These are phyloP conservation scores for Hyperopisus bebe DNA, from an alignment of 2,113 vertebrate species.

Conservation along the genomic window DNA sequence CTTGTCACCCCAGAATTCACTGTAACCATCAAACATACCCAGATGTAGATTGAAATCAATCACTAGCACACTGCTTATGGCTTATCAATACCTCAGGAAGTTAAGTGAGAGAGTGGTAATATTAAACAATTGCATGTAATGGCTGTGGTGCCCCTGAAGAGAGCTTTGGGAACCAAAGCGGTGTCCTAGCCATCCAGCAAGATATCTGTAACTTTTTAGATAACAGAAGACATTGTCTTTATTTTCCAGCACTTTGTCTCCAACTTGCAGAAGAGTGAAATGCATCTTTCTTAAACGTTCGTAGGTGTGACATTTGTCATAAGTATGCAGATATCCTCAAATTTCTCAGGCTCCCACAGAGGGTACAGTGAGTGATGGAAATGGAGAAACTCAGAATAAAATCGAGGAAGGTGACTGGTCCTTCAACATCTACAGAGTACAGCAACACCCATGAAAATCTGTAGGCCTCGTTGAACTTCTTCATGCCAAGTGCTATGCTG, in stretches of 20 bases:
- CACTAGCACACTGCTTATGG: neutral
- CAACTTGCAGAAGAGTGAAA: neutral
- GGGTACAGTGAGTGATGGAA: neutral
- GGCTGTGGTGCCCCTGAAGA: neutral
- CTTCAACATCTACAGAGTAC: neutral
- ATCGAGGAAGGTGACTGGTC: neutral
- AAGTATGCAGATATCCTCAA: neutral
- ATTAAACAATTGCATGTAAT: neutral
- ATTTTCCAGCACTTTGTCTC: neutral
- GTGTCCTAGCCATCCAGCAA: neutral
- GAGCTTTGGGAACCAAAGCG: neutral
- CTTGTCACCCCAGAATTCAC: neutral
- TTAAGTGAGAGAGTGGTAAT: neutral
- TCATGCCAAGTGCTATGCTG: neutral
- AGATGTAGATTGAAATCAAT: neutral
- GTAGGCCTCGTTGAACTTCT: neutral
- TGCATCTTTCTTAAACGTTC: neutral
- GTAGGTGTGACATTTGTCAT: neutral
- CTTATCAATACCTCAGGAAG: neutral
- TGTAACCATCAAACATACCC: neutral
- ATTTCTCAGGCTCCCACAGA: neutral
- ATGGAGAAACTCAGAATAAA: neutral
- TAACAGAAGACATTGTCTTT: neutral
- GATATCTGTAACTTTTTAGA: neutral
- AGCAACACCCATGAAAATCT: neutral